These are phyloP conservation scores for Pachymerium ferrugineum DNA, from an alignment of 2,888 invertebrate genomes.

Conservation along the genomic window DNA sequence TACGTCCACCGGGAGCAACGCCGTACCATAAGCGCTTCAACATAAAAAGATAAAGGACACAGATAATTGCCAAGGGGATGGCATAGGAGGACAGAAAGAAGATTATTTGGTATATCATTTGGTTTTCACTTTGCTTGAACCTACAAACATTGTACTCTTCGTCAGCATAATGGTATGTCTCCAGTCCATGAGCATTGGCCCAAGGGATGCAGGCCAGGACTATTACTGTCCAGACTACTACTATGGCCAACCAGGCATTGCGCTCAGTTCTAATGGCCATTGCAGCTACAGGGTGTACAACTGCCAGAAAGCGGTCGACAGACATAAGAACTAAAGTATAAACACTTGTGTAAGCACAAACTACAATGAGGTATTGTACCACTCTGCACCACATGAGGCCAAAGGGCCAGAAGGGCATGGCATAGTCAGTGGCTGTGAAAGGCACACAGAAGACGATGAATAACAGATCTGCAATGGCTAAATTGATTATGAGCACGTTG, in stretches of 20 bases:
- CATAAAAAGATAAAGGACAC: constrained; percentile 83
- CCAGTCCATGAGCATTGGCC: constrained; percentile 68
- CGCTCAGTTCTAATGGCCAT: constrained; percentile 75
- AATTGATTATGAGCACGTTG: constrained; percentile 81
- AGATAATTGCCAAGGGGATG: constrained; percentile 77
- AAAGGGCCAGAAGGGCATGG: constrained; percentile 82
- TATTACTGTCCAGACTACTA: constrained; percentile 74
- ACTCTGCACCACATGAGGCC: constrained; percentile 84
- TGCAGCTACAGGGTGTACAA: constrained; percentile 84
- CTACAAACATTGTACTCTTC: constrained; percentile 43
- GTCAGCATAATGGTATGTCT: constrained; percentile 57
- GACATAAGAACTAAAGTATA: constrained; percentile 93
- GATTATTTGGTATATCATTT: constrained; percentile 62
- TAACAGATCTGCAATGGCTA: constrained; percentile 81
- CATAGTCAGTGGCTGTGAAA: constrained; percentile 86
- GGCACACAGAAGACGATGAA: constrained; percentile 92
- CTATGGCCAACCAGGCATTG: constrained; percentile 73
- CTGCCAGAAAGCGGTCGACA: constrained; percentile 81
- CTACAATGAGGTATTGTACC: constrained; percentile 84
- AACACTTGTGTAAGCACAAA: constrained; percentile 87
- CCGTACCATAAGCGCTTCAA: constrained; percentile 78
- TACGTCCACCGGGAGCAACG: constrained; percentile 66
- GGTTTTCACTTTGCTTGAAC: constrained; percentile 36
- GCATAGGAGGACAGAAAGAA: constrained; percentile 85
- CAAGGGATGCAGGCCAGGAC: constrained; percentile 71